A percentile compares a stretch with the other conserved stretches of the same genome.
Evolutionary conservation across 2,797 vertebrate genomes (phyloP).

Genomic region (Myoxocephalus aenaeus): DNA sequence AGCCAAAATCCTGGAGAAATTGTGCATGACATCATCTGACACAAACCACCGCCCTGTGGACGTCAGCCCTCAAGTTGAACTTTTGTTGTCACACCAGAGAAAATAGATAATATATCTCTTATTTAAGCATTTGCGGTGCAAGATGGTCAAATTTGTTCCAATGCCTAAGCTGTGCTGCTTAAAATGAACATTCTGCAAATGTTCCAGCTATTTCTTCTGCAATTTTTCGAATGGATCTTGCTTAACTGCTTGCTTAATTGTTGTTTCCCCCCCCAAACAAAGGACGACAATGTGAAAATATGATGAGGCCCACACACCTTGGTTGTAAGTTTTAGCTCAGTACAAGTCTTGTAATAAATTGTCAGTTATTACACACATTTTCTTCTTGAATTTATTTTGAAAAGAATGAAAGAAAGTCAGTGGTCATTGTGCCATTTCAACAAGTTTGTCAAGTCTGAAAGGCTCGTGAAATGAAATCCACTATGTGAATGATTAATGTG

Average conservation of each 20-base stretch:
- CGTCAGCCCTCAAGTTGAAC: conserved; percentile 25
- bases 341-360: conserved; percentile 7
- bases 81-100: conserved; percentile 20
- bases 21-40: conserved; percentile 47
- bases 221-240: not conserved
- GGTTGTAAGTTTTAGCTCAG: conserved; percentile 23
- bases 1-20: conserved; percentile 25
- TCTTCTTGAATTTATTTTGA: conserved; percentile 14
- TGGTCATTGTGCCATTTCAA: not conserved
- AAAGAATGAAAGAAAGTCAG: not conserved
- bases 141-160: not conserved
- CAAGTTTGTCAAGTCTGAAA: not conserved
- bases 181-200: conserved; percentile 36
- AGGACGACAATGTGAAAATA: not conserved
- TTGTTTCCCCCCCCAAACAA: not conserved
- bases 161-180: conserved; percentile 22
- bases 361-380: not conserved
- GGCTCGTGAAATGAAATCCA: not conserved
- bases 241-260: not conserved
- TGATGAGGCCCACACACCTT: not conserved
- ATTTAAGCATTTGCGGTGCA: conserved; percentile 10
- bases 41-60: conserved; percentile 31
- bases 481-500: conserved; percentile 9
- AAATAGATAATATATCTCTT: not conserved
- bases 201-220: not conserved